Evolutionary conservation across 2,797 vertebrate genomes (phyloP).

Genomic region (Chaetodon trifasciatus): DNA sequence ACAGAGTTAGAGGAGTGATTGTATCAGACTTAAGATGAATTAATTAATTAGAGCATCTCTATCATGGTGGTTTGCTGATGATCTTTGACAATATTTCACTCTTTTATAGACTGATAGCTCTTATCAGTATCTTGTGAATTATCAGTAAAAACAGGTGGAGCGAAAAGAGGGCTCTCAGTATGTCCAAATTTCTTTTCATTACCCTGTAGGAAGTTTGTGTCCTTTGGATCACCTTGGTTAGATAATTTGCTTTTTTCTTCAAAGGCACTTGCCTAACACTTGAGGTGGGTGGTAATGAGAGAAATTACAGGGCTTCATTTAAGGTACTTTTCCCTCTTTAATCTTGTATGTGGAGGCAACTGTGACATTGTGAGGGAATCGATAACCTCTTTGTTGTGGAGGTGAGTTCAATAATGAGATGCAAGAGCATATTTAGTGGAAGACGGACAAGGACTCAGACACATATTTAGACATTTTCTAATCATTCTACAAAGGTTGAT

Average conservation of each 20-base stretch:
- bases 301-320: conserved; percentile 67
- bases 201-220: conserved; percentile 37
- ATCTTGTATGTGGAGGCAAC: conserved; percentile 50
- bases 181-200: conserved; percentile 39
- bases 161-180: background rate
- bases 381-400: conserved; percentile 62
- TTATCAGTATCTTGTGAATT: conserved; percentile 28
- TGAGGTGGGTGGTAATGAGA: conserved; percentile 62
- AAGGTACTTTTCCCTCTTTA: conserved; percentile 59
- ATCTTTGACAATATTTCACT: background rate
- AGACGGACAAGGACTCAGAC: conserved; percentile 13
- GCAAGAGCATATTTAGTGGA: conserved; percentile 36
- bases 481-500: conserved; percentile 8
- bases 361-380: conserved; percentile 53
- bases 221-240: conserved; percentile 64
- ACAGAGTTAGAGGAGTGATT: background rate
- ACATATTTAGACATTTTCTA: conserved; percentile 21
- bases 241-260: conserved; percentile 61
- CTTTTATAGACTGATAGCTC: conserved; percentile 4
- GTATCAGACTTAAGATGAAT: too few species aligned
- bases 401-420: conserved; percentile 54
- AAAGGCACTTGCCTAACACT: conserved; percentile 54
- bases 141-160: conserved; percentile 21
- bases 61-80: background rate
- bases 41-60: conserved; percentile 5